Evolutionary conservation across 2,113 vertebrate species (phyloP).

Genomic region (Trematomus loennbergii): DNA sequence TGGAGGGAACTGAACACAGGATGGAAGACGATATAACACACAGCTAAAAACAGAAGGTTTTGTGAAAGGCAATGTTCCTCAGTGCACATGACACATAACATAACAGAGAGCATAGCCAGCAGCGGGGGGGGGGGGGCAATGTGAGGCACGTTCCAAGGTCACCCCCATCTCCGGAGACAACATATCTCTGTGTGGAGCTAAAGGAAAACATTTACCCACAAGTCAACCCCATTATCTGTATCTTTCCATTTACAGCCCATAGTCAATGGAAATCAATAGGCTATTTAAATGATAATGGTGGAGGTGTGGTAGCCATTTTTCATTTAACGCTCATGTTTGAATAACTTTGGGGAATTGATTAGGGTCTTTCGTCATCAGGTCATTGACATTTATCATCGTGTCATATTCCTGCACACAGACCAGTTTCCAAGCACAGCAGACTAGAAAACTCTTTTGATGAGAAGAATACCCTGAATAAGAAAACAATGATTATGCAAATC

Average conservation of each 20-base stretch:
- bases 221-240: conserved; percentile 27
- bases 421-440: background rate
- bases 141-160: conserved; percentile 58
- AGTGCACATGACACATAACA: background rate
- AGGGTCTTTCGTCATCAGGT: background rate
- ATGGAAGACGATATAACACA: background rate
- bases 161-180: conserved; percentile 29
- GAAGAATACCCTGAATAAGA: background rate
- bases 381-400: background rate
- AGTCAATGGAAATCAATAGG: conserved; percentile 68
- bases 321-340: background rate
- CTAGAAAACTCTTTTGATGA: background rate
- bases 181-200: background rate
- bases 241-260: conserved; percentile 35
- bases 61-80: background rate
- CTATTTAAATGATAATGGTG: conserved; percentile 71
- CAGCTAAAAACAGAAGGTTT: background rate
- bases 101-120: conserved; percentile 1
- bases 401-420: background rate
- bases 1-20: background rate
- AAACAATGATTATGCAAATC: background rate
- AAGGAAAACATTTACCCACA: conserved; percentile 47
- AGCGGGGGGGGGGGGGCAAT: background rate
- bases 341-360: background rate
- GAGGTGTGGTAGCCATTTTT: conserved; percentile 28